Percentiles rank a stretch among this genome's conserved stretches.
Conservation (phyloP, 2,888 invertebrate species). For the Candidula unifasciata region DNA sequence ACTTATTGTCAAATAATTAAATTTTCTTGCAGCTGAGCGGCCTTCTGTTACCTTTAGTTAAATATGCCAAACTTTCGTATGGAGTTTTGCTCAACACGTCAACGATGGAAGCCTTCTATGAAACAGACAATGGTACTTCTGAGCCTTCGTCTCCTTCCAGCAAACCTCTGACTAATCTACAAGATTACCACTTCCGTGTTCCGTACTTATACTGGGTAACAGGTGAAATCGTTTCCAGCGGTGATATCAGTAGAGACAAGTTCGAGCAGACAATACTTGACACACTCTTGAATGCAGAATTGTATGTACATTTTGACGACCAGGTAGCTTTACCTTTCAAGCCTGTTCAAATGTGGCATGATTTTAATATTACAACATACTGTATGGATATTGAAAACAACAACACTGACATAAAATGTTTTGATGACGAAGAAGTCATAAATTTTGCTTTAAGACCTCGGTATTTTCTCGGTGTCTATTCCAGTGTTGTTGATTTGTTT, state of each 20-base stretch:
- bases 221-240: neutral
- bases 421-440: no score
- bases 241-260: neutral
- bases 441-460: no score
- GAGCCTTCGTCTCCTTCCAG: neutral
- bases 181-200: neutral
- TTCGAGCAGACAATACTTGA: neutral
- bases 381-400: neutral
- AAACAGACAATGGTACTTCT: neutral
- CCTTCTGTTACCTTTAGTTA: neutral
- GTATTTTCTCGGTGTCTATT: no score
- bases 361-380: neutral
- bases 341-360: neutral
- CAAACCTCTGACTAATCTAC: neutral
- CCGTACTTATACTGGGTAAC: constrained; percentile 8
- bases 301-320: neutral
- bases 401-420: neutral
- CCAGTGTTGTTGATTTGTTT: neutral
- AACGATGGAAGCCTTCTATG: neutral
- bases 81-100: neutral
- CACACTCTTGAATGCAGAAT: neutral
- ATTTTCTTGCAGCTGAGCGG: neutral
- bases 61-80: neutral
- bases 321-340: neutral
- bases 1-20: no score